Base-by-base conservation (phyloP, 2,888 invertebrate genomes). In the Pyrrhosoma nymphula region DNA sequence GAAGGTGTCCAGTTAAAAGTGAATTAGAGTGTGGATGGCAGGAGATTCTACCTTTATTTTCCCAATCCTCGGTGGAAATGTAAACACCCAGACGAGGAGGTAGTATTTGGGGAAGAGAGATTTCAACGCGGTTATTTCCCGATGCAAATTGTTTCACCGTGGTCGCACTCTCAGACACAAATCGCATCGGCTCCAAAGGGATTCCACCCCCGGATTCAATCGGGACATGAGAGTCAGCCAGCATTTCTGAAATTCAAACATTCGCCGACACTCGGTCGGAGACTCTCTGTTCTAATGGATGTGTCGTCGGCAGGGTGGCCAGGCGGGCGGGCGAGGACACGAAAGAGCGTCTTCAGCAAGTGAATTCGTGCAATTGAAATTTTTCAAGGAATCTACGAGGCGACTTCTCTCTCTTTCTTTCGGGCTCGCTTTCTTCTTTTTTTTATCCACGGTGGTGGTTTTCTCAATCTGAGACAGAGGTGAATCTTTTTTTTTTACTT, bases 301-400 rank as follows among this genome's bases (percentile, higher is more conserved):
- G 30, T 82, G 82, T 30, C 82, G n/a, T 47, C 47, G 47, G 47
- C 47, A 47, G 47, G 47, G 47, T 4, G 47, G 8, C 26, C 18
- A 12, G 35, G 82, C 82, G 47, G 8, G 26, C 18, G 35, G 35
- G 82, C 82, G 26, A 35, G 60, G 35, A 82, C 35, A 10, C 82
- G 35, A 35, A 82, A 35, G 35, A 82, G 82, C 35, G 16, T 30
- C 23, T 30, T 2, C n/a, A 82, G 82, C 82, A 82, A 82, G 82
- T 82, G 82, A 35, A 82, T 82, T 82, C 82, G 35, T 82, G 82
- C 82, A 82, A 82, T 82, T 82, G 82, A 35, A 82, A 82, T 82
- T 35, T 82, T 82, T 82, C 35, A 18, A 35, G n/a, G 35, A 82
- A 82, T 82, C 82, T n/a, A 26, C 26, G 82, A n/a, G 30, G 60